These are phyloP conservation scores for Dinoponera quadriceps DNA, from an alignment of 1,140 invertebrate species.

Conservation along the genomic window DNA sequence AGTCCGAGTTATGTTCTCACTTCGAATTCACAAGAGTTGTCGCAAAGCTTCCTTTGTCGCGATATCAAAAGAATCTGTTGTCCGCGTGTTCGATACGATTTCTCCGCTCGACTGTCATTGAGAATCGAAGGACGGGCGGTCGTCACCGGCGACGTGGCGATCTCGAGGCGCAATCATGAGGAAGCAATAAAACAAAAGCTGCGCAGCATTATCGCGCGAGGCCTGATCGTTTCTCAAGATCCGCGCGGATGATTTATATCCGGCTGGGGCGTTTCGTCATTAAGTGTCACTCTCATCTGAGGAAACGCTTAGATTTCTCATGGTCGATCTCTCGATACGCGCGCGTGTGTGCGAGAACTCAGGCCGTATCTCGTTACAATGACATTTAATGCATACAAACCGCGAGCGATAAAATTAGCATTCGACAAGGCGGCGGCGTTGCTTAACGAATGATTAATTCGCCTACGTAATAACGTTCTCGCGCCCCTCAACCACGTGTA, in stretches of 20 bases:
- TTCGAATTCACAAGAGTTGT: no score
- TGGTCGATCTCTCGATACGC: conserved; percentile 24
- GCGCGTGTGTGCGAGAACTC: not conserved
- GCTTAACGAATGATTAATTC: conserved; percentile 52
- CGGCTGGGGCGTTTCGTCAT: conserved; percentile 36
- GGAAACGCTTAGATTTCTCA: conserved; percentile 25
- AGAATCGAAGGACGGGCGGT: conserved; percentile 26
- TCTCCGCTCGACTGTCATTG: conserved; percentile 6
- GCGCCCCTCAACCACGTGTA: not conserved
- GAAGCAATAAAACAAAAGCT: conserved; percentile 38
- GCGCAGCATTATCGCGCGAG: conserved; percentile 26
- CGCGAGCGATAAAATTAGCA: conserved; percentile 53
- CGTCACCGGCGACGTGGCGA: not conserved
- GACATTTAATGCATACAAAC: conserved; percentile 38
- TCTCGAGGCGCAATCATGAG: conserved; percentile 3
- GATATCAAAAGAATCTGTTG: conserved; percentile 5
- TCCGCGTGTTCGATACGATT: conserved; percentile 19
- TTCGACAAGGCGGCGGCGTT: conserved; percentile 28
- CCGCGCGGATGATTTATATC: conserved; percentile 53
- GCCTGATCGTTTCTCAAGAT: conserved; percentile 23
- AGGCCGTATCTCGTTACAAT: conserved; percentile 40
- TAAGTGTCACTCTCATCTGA: conserved; percentile 36
- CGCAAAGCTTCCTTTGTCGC: conserved; percentile 38
- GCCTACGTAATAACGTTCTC: conserved; percentile 21
- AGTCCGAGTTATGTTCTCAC: no score